Evolutionary conservation across 1,140 invertebrate genomes (phyloP), one percentile per base, ranked within the genome.

Genomic region (Colletes gigas): DNA sequence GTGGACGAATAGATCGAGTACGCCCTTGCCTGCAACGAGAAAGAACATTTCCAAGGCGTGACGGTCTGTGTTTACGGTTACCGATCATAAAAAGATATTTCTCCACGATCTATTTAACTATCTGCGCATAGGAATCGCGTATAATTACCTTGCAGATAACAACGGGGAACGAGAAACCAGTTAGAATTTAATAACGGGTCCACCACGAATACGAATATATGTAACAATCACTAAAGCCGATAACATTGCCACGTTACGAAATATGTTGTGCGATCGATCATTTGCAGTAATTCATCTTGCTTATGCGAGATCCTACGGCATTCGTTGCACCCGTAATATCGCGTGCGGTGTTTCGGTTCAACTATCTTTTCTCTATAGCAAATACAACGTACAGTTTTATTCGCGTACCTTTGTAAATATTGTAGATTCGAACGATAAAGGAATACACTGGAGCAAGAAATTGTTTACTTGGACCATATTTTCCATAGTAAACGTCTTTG

Each of bases 101-200:
- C 41, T 30, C 50, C 19, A 15, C 6, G 57, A 73, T 62, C 59
- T 65, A 65, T 52, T 74, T 65, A 74, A 30, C 62, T 44, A 54
- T 75, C 21, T 55, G n/a, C 10, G n/a, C n/a, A 55, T 55, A 44
- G n/a, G 62, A 65, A 57, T 66, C 50, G 62, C 39, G 62, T 15
- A 67, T 66, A 44, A 55, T 55, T 44, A 17, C 1, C 50, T 4
- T 5, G 15, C 4, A n/a, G n/a, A 9, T 41, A n/a, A 39, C 12
- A 62, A 73, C 39, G 4, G 5, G 19, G 0, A 1, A 9, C 3
- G 14, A 19, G 44, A 39, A 75, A 65, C 62, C 50, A 75, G 39
- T 66, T 55, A 65, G 9, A 67, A 55, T 55, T 52, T 44, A 66
- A 44, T 75, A 75, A 75, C 50, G 47, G 47, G 2, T 15, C 30